Evolutionary conservation across 2,797 vertebrate species (phyloP).

Genomic region (Eulemur mongoz): DNA sequence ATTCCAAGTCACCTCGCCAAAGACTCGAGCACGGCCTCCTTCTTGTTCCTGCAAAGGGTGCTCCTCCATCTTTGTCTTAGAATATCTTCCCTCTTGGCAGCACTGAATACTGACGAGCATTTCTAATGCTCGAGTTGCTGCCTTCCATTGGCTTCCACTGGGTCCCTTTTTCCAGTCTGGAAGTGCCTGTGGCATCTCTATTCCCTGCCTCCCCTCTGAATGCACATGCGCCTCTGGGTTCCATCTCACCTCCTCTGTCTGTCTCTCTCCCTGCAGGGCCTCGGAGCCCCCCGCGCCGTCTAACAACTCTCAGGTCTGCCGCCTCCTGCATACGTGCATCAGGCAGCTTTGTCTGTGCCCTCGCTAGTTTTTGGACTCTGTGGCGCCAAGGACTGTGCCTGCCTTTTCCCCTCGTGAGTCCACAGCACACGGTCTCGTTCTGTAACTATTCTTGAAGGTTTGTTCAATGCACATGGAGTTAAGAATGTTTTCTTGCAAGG

Average conservation of each 20-base stretch:
- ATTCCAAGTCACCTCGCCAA: not conserved
- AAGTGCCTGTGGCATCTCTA: not conserved
- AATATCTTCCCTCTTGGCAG: not conserved
- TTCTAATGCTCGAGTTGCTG: not conserved
- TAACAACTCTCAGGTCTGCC: not conserved
- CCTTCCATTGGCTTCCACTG: not conserved
- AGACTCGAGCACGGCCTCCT: fast-evolving
- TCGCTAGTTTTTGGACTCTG: not conserved
- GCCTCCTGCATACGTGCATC: fast-evolving
- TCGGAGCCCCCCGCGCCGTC: fast-evolving
- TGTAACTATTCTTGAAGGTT: not conserved
- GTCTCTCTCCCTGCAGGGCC: not conserved
- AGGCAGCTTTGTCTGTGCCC: fast-evolving
- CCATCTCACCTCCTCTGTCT: fast-evolving
- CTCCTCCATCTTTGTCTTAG: fast-evolving
- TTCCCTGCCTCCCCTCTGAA: not conserved
- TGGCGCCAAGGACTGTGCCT: no score
- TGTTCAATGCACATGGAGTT: not conserved
- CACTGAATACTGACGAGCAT: no score
- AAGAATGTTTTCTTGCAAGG: not conserved
- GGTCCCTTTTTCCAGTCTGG: no score
- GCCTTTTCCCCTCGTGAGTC: not conserved
- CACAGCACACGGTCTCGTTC: no score
- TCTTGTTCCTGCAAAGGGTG: fast-evolving
- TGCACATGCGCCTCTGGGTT: fast-evolving